Conservation (phyloP, 2,113 vertebrate species). For the Xiphorhynchus elegans region DNA sequence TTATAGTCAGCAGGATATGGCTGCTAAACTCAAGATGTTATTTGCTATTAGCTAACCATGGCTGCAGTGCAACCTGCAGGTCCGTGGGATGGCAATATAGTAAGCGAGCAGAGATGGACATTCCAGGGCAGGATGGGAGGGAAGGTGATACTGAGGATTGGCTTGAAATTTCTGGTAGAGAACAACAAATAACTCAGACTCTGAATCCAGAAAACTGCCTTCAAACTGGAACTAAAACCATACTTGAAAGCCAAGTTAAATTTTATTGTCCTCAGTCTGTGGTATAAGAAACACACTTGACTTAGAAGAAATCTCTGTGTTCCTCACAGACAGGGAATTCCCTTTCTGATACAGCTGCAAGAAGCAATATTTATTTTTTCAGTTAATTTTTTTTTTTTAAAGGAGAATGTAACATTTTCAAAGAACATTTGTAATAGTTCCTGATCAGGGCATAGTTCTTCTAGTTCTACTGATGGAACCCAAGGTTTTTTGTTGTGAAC, state of each 20-base stretch:
- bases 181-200: background rate
- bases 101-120: rapidly evolving
- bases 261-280: background rate
- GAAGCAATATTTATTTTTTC: background rate
- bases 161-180: background rate
- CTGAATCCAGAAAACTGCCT: background rate
- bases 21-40: background rate
- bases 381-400: background rate
- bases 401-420: background rate
- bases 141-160: background rate
- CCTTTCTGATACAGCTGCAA: background rate
- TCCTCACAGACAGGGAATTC: background rate
- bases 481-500: background rate
- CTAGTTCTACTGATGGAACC: background rate
- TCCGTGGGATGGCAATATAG: background rate
- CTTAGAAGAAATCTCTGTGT: background rate
- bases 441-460: background rate
- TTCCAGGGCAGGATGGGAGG: background rate
- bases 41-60: background rate
- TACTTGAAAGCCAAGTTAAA: background rate
- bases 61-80: background rate
- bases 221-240: background rate
- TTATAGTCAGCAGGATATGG: background rate
- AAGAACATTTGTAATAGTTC: background rate
- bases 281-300: background rate